Conservation (phyloP, 2,888 invertebrate genomes). For the Athalia cordata region DNA sequence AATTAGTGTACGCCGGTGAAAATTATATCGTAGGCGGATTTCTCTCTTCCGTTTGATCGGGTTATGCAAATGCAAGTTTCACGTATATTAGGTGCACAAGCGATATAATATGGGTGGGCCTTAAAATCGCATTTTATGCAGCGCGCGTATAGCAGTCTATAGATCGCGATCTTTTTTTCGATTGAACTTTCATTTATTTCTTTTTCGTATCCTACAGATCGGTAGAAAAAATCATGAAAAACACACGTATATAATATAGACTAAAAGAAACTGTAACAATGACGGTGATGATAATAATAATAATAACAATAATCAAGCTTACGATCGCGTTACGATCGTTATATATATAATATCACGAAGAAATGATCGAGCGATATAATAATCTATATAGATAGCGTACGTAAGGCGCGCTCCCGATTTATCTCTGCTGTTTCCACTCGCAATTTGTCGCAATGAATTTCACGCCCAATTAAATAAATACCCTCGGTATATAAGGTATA, state of each 20-base stretch:
- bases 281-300: background rate
- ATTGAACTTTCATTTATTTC: too few relatives aligned
- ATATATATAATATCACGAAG: background rate
- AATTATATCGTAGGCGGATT: constrained; percentile 55
- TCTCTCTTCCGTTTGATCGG: constrained; percentile 53
- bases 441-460: constrained; percentile 33
- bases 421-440: background rate
- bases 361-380: background rate
- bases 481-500: too few relatives aligned
- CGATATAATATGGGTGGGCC: background rate
- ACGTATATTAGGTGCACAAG: constrained; percentile 48
- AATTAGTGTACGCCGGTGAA: constrained; percentile 30
- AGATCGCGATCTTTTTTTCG: too few relatives aligned
- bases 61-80: constrained; percentile 64
- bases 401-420: background rate
- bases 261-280: too few relatives aligned
- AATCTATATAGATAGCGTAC: background rate
- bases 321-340: too few relatives aligned
- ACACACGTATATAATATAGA: too few relatives aligned
- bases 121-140: too few relatives aligned
- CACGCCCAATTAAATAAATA: constrained; percentile 18
- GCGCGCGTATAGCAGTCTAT: too few relatives aligned
- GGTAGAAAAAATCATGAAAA: background rate
- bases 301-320: background rate
- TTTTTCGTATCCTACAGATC: background rate